Evolutionary conservation across 2,888 invertebrate genomes (phyloP).

Genomic region (Drosophila nigricruria): DNA sequence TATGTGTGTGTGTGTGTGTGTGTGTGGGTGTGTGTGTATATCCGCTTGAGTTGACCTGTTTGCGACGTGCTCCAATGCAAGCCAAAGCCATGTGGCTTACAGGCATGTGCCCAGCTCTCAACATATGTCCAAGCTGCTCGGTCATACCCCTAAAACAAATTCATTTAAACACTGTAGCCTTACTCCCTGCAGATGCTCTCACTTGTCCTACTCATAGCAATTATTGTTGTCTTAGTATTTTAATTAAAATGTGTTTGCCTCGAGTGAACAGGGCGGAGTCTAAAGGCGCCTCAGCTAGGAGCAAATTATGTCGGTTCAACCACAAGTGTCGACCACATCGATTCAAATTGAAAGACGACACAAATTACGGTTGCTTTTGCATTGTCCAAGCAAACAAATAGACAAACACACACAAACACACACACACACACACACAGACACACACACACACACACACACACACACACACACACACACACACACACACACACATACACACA

Average conservation of each 20-base stretch:
- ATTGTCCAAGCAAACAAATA: conserved; percentile 16
- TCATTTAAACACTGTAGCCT: conserved; percentile 40
- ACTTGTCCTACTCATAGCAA: conserved; percentile 37
- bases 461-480: conserved; percentile 9
- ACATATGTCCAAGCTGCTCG: conserved; percentile 12
- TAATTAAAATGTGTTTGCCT: conserved; percentile 76
- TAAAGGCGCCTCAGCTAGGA: not conserved
- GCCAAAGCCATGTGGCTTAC: conserved; percentile 52
- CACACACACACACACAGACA: not conserved
- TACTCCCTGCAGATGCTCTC: too few species aligned
- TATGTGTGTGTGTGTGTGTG: not conserved
- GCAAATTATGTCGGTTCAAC: conserved; percentile 45
- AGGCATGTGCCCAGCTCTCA: conserved; percentile 22
- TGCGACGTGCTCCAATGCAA: conserved; percentile 39
- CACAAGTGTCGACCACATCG: conserved; percentile 52
- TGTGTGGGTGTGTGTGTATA: not conserved
- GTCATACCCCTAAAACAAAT: conserved; percentile 48
- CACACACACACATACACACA: not conserved
- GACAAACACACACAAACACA: conserved; percentile 15
- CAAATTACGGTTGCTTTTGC: conserved; percentile 45
- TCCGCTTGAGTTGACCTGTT: conserved; percentile 41
- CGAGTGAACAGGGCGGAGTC: not conserved
- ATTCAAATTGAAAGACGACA: conserved; percentile 36
- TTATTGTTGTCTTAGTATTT: conserved; percentile 78
- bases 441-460: too few species aligned